Evolutionary conservation across 2,113 vertebrate species (phyloP), one percentile per base, ranked within the genome.

Genomic region (Glaucidium brasilianum): DNA sequence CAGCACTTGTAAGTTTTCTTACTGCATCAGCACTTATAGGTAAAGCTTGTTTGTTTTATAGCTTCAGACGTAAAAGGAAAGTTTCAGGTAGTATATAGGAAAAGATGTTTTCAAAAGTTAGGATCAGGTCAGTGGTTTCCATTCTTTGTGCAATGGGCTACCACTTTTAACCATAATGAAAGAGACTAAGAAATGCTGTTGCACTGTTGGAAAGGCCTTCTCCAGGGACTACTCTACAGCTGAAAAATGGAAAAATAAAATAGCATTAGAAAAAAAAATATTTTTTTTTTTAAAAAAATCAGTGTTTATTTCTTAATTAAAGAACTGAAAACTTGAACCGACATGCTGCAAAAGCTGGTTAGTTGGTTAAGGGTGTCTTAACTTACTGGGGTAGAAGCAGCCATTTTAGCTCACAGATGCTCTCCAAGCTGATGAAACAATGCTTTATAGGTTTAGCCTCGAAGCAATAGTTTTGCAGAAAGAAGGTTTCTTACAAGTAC

Each of bases 211-310:
- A 98, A 97, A 97, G 97, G 98, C 98, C 97, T 98, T 98, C 97
- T 98, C 98, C 98, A 50, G 94, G 98, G 97, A 96, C 99, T 99
- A 98, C 94, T 98, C 99, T 98, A 99, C 98, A 98, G 99, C 99
- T 99, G 99, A 95, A 99, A 98, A 98, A 99, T 94, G 98, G 97
- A 97, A 99, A 97, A 98, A 99, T 87, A 98, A 98, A 98, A 98
- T 55, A 98, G 97, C 88, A 87, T 99, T 98, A 98, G 98, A 3
- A 13, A 78, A 77, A 90, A 71, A 78, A 60, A 34, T 18, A n/a
- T n/a, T n/a, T n/a, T n/a, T n/a, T n/a, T n/a, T n/a, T n/a, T 45
- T 45, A 96, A 59, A 81, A 41, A 34, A 12, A 12, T 9, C 74
- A 88, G 95, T 92, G 58, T 77, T 88, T 58, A 88, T 83, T 76